These are phyloP conservation scores for Polydesmus complanatus DNA, from an alignment of 2,888 invertebrate genomes.

Conservation along the genomic window DNA sequence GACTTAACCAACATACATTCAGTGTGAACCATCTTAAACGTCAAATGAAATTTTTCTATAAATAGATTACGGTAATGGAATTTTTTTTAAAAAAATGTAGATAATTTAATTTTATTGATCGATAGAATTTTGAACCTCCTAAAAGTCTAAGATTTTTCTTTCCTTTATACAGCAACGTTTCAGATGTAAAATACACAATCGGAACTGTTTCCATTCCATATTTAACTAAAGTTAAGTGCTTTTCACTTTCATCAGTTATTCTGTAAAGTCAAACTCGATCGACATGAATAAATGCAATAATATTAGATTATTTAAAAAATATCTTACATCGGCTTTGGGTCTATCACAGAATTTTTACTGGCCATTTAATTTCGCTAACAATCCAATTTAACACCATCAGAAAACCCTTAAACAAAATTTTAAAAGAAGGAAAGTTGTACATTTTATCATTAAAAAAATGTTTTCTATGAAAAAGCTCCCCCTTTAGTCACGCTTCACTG, in stretches of 20 bases:
- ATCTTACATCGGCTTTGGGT: too few species aligned
- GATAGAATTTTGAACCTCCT: neutral
- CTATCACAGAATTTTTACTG: neutral
- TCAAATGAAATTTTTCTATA: slow-evolving; percentile 4
- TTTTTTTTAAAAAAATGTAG: neutral
- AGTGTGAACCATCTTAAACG: slow-evolving; percentile 3
- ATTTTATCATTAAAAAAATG: too few species aligned
- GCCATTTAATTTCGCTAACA: neutral
- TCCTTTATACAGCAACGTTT: neutral
- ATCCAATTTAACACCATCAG: too few species aligned
- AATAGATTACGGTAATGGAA: neutral
- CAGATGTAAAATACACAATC: neutral
- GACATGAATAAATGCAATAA: too few species aligned
- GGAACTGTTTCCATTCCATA: neutral
- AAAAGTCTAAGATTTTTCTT: neutral
- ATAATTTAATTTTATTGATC: neutral
- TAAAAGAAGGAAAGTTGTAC: too few species aligned
- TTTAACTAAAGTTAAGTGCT: neutral
- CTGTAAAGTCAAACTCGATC: too few species aligned
- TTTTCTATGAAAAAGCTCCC: too few species aligned
- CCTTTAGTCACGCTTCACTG: too few species aligned
- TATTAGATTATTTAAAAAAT: too few species aligned
- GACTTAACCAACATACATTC: slow-evolving; percentile 1
- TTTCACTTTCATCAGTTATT: neutral
- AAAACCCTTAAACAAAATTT: too few species aligned